These are phyloP conservation scores for Fregata magnificens DNA, from an alignment of 2,113 vertebrate genomes.

Conservation along the genomic window DNA sequence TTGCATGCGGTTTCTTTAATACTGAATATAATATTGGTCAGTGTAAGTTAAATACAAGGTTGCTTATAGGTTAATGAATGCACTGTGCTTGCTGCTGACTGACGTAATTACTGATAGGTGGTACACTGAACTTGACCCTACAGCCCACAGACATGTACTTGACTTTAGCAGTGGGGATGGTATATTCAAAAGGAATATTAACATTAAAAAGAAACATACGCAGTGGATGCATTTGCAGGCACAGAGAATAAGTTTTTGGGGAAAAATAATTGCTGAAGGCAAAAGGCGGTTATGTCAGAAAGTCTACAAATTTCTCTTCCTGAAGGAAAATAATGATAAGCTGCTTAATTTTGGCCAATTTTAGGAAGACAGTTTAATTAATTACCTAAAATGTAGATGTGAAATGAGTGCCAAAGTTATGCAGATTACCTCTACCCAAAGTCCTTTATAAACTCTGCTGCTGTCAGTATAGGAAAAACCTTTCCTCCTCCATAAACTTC, in stretches of 20 bases:
- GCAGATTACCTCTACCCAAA: neutral
- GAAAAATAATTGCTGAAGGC: neutral
- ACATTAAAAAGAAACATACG: neutral
- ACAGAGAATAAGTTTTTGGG: neutral
- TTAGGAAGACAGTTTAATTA: neutral
- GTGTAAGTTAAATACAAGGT: neutral
- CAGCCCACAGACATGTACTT: neutral
- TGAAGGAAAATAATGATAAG: neutral
- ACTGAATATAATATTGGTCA: neutral
- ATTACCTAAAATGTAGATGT: neutral
- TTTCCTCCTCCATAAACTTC: neutral
- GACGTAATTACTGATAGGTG: neutral
- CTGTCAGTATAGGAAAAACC: neutral
- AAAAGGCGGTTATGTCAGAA: neutral
- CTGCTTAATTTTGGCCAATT: neutral
- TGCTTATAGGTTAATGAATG: conserved; percentile 8
- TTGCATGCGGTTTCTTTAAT: neutral
- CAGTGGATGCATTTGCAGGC: neutral
- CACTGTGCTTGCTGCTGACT: neutral
- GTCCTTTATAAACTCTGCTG: neutral
- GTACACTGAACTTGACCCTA: neutral
- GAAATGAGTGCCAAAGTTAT: neutral
- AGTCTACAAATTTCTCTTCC: neutral
- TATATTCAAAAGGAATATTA: neutral
- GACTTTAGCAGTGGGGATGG: neutral